A percentile compares a stretch with the other conserved stretches of the same genome.
phyloP scores from a whole-genome alignment of 2,797 vertebrate species.

The Melanotaenia trifasciata region DNA sequence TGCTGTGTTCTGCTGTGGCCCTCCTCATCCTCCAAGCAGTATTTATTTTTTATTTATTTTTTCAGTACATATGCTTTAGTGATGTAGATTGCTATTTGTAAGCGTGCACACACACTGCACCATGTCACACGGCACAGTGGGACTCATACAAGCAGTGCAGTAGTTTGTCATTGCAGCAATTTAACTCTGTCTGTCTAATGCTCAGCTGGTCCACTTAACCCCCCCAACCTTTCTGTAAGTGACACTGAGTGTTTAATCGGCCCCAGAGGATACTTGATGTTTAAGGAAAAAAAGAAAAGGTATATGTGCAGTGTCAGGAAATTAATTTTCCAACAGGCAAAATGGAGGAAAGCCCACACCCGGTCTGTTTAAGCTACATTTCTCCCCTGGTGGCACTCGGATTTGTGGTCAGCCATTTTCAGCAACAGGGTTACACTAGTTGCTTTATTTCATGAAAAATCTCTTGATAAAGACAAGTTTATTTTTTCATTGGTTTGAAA shows the following conservation, averaged over 20 bases:
- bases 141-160: slow-evolving; percentile 51
- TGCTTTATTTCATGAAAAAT: not conserved
- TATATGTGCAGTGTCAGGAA: slow-evolving; percentile 42
- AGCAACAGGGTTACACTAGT: not conserved
- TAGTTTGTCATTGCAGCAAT: slow-evolving; percentile 67
- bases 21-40: slow-evolving; percentile 41
- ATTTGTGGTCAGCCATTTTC: slow-evolving; percentile 1
- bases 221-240: slow-evolving; percentile 58
- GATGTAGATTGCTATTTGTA: slow-evolving; percentile 9
- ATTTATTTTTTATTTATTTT: slow-evolving; percentile 3
- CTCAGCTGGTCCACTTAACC: slow-evolving; percentile 69
- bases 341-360: slow-evolving; percentile 29
- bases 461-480: slow-evolving; percentile 21
- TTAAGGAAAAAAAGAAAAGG: slow-evolving; percentile 24
- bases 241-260: slow-evolving; percentile 73
- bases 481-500: slow-evolving; percentile 52
- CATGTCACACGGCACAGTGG: slow-evolving; percentile 52
- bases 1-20: slow-evolving; percentile 66
- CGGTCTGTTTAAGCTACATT: slow-evolving; percentile 15
- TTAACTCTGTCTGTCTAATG: slow-evolving; percentile 57
- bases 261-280: slow-evolving; percentile 47
- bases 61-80: not conserved
- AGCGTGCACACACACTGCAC: slow-evolving; percentile 1
- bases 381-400: slow-evolving; percentile 42
- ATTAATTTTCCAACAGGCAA: slow-evolving; percentile 48